Evolutionary conservation across 2,797 vertebrate species (phyloP), one percentile per base, ranked within the genome.

Genomic region (Thripadectes ignobilis): DNA sequence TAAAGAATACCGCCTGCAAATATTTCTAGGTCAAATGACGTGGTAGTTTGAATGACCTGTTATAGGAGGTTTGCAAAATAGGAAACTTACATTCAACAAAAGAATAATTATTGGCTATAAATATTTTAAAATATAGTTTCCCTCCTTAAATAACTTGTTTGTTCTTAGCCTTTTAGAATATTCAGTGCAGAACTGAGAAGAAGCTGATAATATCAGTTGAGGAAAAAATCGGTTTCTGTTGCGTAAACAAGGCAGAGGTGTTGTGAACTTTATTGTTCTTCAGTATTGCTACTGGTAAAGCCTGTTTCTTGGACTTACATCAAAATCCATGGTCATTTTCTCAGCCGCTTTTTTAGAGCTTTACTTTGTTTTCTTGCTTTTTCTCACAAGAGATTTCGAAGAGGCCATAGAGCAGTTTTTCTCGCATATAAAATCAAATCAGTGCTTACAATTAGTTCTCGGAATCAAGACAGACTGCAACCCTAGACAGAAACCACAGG

Each of bases 251-350:
- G 17, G 74, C 14, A 79, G n/a, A 85, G n/a, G 59, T 49, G 21
- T 30, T 77, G 48, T 0, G 0, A 75, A 85, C 24, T n/a, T 75
- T 23, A 49, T 27, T 0, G 0, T 88, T 94, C 51, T 69, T 36
- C 29, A 48, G 9, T 45, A 14, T 38, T 67, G 38, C 15, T 62
- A 9, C 19, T 32, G 15, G 22, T 80, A 71, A 85, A 63, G 23
- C 12, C 11, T 43, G 2, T 58, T 85, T 66, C 21, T 57, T 12
- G 2, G 26, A 54, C 45, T 49, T 85, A 20, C 6, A 12, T 79
- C 24, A 76, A 58, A 80, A 79, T 55, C 39, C 7, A 7, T 58
- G 5, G 14, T 46, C 71, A 8, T 63, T 83, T 91, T 80, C 51
- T 69, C 51, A 46, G n/a, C 26, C 43, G 76, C 9, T 13, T 24